Evolutionary conservation across 2,888 invertebrate genomes (phyloP).

Genomic region (Torymus texanus): DNA sequence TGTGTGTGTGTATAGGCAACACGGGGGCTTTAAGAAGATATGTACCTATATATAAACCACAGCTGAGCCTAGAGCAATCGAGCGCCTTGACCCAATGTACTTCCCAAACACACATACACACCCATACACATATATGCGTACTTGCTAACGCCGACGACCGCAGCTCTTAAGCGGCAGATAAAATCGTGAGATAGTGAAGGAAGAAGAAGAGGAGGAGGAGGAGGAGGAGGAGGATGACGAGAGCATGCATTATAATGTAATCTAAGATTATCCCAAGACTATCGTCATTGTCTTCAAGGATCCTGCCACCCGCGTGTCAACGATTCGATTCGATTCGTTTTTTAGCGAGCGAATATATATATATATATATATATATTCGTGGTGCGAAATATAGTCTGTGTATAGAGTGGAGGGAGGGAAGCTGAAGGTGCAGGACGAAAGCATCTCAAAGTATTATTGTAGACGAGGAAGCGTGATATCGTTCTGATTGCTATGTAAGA

Average conservation of each 20-base stretch:
- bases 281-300: constrained; percentile 33
- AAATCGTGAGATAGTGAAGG: constrained; percentile 12
- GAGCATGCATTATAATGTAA: constrained; percentile 33
- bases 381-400: constrained; percentile 1
- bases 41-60: not conserved
- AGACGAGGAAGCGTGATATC: not conserved
- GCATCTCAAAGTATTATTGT: constrained; percentile 39
- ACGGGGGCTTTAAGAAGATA: constrained; percentile 33
- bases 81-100: constrained; percentile 49
- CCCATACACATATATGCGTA: too few species aligned
- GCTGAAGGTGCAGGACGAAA: not conserved
- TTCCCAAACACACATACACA: constrained; percentile 14
- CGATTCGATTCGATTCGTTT: not conserved
- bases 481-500: too few species aligned
- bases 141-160: too few species aligned
- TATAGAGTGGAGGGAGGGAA: not conserved
- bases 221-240: too few species aligned
- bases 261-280: constrained; percentile 44
- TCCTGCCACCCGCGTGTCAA: not conserved
- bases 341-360: constrained; percentile 3
- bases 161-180: constrained; percentile 22
- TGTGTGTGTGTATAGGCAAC: too few species aligned
- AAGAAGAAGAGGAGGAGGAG: too few species aligned
- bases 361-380: too few species aligned
- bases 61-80: constrained; percentile 33